These are phyloP conservation scores for Enteromius viviparus DNA, from an alignment of 2,797 vertebrate genomes.

Conservation along the genomic window DNA sequence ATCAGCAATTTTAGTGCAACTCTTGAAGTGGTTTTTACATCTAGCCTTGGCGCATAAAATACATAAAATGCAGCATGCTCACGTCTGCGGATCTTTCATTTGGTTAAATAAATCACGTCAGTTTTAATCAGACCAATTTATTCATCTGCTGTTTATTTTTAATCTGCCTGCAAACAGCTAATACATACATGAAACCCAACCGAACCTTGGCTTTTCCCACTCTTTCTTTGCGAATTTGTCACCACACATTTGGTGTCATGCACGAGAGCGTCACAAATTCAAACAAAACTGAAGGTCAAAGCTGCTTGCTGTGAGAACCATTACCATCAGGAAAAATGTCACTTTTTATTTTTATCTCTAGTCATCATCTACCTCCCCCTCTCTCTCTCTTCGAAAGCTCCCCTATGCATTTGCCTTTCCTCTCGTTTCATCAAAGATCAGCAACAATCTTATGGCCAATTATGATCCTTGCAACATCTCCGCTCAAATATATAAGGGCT, in stretches of 20 bases:
- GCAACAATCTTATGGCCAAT: constrained; percentile 40
- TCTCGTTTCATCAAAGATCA: constrained; percentile 36
- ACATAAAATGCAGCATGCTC: background rate
- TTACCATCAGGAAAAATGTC: constrained; percentile 65
- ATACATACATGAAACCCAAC: constrained; percentile 61
- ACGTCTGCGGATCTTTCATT: background rate
- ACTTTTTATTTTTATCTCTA: constrained; percentile 65
- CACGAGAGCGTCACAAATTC: constrained; percentile 57
- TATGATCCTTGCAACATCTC: constrained; percentile 4
- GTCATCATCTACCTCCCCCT: constrained; percentile 44
- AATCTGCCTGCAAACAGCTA: background rate
- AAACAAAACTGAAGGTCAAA: constrained; percentile 68
- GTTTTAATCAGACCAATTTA: background rate
- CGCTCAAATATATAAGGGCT: background rate
- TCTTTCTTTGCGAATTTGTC: constrained; percentile 61
- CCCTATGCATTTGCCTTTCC: constrained; percentile 18
- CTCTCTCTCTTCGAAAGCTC: constrained; percentile 14
- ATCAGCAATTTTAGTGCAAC: background rate
- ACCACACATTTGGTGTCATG: constrained; percentile 66
- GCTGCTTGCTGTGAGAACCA: constrained; percentile 55
- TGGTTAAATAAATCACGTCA: background rate
- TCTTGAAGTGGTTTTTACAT: background rate
- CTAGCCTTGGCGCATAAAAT: background rate
- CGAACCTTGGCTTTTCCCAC: constrained; percentile 51
- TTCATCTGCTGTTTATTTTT: background rate